Evolutionary conservation across 2,113 vertebrate species (phyloP), one percentile per base, ranked within the genome.

Genomic region (Propithecus coquereli): DNA sequence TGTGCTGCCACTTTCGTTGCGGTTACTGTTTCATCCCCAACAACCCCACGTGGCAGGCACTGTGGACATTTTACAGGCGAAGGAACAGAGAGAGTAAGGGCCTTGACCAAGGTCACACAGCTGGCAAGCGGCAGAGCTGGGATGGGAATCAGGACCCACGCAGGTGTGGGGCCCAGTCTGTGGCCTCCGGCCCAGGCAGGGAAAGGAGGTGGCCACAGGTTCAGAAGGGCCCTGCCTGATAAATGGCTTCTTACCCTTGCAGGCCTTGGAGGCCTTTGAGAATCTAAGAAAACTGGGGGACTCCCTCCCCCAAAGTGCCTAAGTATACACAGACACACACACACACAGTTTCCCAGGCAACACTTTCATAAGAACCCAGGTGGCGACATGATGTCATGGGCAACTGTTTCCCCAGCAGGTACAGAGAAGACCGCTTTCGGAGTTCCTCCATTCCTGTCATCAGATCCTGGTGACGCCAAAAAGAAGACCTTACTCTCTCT

Each of bases 381-480:
- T 3, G 3, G 47, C 5, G 0, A 2, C 3, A 0, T 1, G 23
- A 6, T 11, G 3, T 8, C 13, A 43, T 1, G 14, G 74, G 54
- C 43, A 23, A n/a, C 59, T 61, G 18, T 22, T 25, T n/a, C 54
- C 18, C 13, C 0, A 30, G 37, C 34, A 3, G 18, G 34, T 25
- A 20, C n/a, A 6, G 52, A 34, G 79, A 59, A 25, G 50, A 43
- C 3, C 12, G 22, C 47, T 30, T 80, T 27, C n/a, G 54, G 14
- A 16, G 45, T 25, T 18, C 50, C 45, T 13, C 20, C 16, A 4
- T 68, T 57, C 82, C 83, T 40, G 32, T 27, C 63, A 40, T 27
- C 47, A 43, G 47, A 50, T 12, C 45, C 18, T 1, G 14, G 47
- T 22, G 30, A 47, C 1, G 8, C 59, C 57, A 37, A 43, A 57